Evolutionary conservation across 2,113 vertebrate genomes (phyloP).

Genomic region (Corythaeola cristata): DNA sequence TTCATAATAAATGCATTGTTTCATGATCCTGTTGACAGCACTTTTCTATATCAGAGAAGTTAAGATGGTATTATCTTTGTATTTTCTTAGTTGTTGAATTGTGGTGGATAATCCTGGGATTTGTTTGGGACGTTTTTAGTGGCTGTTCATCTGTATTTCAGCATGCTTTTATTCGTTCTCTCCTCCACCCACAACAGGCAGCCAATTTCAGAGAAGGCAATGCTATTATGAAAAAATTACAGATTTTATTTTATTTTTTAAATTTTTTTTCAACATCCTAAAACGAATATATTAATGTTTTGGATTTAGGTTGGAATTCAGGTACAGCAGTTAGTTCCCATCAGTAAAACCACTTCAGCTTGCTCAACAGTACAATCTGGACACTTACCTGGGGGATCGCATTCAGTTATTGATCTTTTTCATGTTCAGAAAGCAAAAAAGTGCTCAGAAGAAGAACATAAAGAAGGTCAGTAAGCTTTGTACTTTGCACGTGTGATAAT

Average conservation of each 20-base stretch:
- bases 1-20: neutral
- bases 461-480: conserved; percentile 71
- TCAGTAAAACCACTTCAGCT: conserved; percentile 54
- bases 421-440: conserved; percentile 74
- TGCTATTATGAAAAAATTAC: neutral
- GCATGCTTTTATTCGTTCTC: neutral
- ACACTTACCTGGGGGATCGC: conserved; percentile 67
- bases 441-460: conserved; percentile 64
- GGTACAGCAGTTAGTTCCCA: conserved; percentile 87
- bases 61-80: neutral
- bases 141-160: neutral
- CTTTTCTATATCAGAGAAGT: neutral
- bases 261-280: neutral
- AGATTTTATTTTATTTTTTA: no score
- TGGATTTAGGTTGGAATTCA: conserved; percentile 87
- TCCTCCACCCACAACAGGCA: neutral
- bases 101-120: neutral
- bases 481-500: neutral
- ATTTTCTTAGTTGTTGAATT: neutral
- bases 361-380: conserved; percentile 46
- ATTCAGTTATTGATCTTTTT: conserved; percentile 87
- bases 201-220: neutral
- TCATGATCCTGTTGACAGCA: neutral
- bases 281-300: neutral
- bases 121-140: neutral